Evolutionary conservation across 2,888 invertebrate genomes (phyloP), one percentile per base, ranked within the genome.

Genomic region (Ormyrus labotus): DNA sequence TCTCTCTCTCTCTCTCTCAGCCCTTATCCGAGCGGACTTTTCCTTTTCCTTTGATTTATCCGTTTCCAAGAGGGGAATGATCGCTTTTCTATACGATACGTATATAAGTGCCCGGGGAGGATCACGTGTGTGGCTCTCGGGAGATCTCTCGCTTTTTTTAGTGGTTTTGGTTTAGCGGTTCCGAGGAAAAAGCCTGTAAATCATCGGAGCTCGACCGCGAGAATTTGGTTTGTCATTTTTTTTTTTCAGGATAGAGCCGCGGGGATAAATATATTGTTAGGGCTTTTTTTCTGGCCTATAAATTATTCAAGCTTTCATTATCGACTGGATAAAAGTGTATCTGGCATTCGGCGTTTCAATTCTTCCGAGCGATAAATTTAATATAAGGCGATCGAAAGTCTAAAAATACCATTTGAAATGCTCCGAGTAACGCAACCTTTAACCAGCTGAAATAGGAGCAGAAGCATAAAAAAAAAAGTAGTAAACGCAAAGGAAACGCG

Each of bases 1-100:
- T 34, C 34, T 34, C 34, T 34, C 34, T 34, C 34, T 34, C 34
- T 19, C 53, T 19, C 19, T 19, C 19, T 19, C 6, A 63, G 73
- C 51, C 61, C 76, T 61, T 67, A 67, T 47, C 48, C 61, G 45
- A 65, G 48, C 19, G 19, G 55, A 13, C 65, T 58, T 73, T 69
- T 68, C 13, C 68, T 67, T 67, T 76, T 60, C 60, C 60, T 75
- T 80, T 78, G 73, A 73, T 81, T 78, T 78, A 73, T 80, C 72
- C 80, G 58, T 61, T 75, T 67, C 64, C 4, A n/a, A 64, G 67
- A 48, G 53, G 50, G 34, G 53, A 65, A 13, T 2, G 63, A 51
- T 68, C 63, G 73, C 34, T 67, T 78, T 78, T 67, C 58, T 65
- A 50, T 50, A 47, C 8, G 57, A 50, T 50, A 47, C 8, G 57